Percentiles rank a stretch among this genome's conserved stretches.
These are phyloP conservation scores for Strigamia crassipes DNA, from an alignment of 2,888 invertebrate species.

Conservation along the genomic window DNA sequence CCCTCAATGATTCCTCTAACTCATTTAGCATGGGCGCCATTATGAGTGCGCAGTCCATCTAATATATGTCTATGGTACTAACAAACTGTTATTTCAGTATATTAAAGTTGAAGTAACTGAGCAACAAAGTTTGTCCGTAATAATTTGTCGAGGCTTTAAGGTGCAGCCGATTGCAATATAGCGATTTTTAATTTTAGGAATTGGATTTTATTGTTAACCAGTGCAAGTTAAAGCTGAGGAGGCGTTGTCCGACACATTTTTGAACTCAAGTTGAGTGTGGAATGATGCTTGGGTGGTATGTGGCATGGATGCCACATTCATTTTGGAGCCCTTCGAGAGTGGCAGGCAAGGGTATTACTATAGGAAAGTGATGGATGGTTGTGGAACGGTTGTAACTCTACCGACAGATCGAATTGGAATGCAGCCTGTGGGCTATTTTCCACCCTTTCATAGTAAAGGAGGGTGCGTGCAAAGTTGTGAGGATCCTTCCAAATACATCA, in stretches of 20 bases:
- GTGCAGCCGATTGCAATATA: not conserved
- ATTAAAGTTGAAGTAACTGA: not conserved
- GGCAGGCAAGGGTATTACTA: conserved; percentile 40
- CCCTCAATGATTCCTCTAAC: too few relatives aligned
- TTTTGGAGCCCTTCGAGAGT: conserved; percentile 36
- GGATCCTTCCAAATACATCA: conserved; percentile 38
- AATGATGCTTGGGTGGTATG: conserved; percentile 24
- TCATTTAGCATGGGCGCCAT: too few relatives aligned
- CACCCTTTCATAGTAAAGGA: conserved; percentile 35
- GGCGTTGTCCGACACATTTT: conserved; percentile 23
- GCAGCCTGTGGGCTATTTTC: conserved; percentile 42
- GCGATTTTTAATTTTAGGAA: not conserved
- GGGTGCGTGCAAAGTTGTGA: conserved; percentile 41
- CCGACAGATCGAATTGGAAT: conserved; percentile 42
- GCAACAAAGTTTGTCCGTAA: not conserved
- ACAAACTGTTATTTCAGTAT: not conserved
- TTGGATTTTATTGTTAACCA: not conserved
- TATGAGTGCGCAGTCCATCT: too few relatives aligned
- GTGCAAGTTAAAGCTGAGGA: conserved; percentile 25
- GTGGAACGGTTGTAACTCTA: conserved; percentile 42
- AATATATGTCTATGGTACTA: too few relatives aligned
- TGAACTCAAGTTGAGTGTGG: conserved; percentile 33
- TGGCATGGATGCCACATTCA: conserved; percentile 42
- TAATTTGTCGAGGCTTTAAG: not conserved
- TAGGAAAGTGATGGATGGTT: conserved; percentile 35